Conservation (phyloP, 1,140 invertebrate species). For the Drosophila sechellia region DNA sequence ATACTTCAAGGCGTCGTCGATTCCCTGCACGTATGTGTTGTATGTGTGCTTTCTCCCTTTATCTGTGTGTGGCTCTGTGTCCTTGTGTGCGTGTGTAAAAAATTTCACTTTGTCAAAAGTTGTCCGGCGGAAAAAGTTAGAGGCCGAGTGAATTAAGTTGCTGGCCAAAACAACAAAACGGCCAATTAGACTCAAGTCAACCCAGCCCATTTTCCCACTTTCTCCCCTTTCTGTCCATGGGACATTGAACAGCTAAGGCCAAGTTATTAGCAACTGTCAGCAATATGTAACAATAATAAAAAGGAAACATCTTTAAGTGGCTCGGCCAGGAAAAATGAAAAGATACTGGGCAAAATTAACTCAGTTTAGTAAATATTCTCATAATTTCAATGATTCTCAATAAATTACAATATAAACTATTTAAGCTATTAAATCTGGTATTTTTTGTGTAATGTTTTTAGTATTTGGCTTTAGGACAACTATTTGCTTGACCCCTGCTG, state of each 20-base stretch:
- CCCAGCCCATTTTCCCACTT: conserved; percentile 25
- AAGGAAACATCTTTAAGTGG: too few relatives aligned
- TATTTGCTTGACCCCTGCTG: not conserved
- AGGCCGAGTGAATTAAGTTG: conserved; percentile 69
- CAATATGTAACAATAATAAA: too few relatives aligned
- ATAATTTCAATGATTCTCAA: too few relatives aligned
- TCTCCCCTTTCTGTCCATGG: not conserved
- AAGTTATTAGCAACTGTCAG: not conserved
- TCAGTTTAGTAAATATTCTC: too few relatives aligned
- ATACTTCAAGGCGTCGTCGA: conserved; percentile 55
- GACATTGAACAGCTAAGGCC: not conserved
- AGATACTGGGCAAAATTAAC: too few relatives aligned
- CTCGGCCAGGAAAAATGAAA: too few relatives aligned
- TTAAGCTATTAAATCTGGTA: too few relatives aligned
- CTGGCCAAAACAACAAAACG: conserved; percentile 49
- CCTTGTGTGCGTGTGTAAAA: conserved; percentile 10
- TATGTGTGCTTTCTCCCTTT: conserved; percentile 2
- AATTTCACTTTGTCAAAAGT: conserved; percentile 58
- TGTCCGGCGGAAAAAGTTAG: conserved; percentile 11
- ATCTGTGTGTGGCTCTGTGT: not conserved
- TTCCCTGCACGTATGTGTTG: conserved; percentile 10
- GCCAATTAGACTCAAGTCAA: conserved; percentile 61
- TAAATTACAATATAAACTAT: too few relatives aligned
- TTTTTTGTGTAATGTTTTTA: not conserved
- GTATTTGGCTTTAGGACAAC: not conserved